Conservation (phyloP, 2,888 invertebrate genomes). For the Suillia variegata region DNA sequence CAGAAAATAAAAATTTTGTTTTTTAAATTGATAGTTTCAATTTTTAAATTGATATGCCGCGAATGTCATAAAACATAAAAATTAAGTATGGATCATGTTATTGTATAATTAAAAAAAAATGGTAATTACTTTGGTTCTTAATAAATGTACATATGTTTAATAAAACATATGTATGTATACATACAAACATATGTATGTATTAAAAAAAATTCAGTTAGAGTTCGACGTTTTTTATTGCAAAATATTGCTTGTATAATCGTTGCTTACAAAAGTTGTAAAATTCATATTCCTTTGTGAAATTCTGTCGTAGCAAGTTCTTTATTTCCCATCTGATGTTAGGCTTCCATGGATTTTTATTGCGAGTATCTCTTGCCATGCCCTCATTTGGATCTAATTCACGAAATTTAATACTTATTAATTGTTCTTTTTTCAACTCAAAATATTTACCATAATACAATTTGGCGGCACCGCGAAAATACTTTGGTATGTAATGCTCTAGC, state of each 20-base stretch:
- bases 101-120: too few species aligned
- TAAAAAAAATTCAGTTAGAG: too few species aligned
- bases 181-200: too few species aligned
- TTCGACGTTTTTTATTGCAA: constrained; percentile 30
- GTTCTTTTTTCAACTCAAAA: neutral
- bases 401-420: neutral
- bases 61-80: too few species aligned
- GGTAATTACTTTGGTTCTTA: too few species aligned
- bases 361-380: constrained; percentile 25
- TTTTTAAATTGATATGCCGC: too few species aligned
- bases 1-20: too few species aligned
- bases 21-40: too few species aligned
- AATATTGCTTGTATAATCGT: constrained; percentile 39
- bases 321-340: constrained; percentile 36
- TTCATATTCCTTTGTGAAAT: constrained; percentile 41
- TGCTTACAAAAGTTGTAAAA: constrained; percentile 44
- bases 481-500: constrained; percentile 76
- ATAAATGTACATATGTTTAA: too few species aligned
- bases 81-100: too few species aligned
- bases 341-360: constrained; percentile 44
- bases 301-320: constrained; percentile 31
- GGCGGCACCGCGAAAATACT: constrained; percentile 77
- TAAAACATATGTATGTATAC: too few species aligned
- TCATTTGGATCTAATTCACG: constrained; percentile 17
- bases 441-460: constrained; percentile 76